A percentile compares a stretch with the other conserved stretches of the same genome.
Conservation (phyloP, 2,888 invertebrate genomes). For the Lepeophtheirus nordmannii region DNA sequence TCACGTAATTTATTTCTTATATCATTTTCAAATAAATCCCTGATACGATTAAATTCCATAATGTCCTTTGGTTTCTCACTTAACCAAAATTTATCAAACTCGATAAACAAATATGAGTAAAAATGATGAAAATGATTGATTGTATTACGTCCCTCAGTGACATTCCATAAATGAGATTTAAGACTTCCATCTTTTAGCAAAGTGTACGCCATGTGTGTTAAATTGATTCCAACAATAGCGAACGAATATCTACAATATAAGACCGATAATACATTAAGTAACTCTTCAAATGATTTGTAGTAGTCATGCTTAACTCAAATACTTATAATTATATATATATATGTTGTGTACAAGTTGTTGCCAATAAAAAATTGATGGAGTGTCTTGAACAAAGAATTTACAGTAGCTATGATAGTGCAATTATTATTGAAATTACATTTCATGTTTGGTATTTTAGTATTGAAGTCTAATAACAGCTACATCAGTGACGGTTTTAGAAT, state of each 20-base stretch:
- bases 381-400: too few relatives aligned
- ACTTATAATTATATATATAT: constrained; percentile 7
- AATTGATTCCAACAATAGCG: constrained; percentile 63
- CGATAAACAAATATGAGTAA: constrained; percentile 80
- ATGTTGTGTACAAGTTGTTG: too few relatives aligned
- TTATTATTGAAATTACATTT: too few relatives aligned
- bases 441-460: too few relatives aligned
- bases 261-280: not conserved
- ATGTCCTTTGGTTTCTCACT: constrained; percentile 76
- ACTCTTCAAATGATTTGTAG: not conserved
- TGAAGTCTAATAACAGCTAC: too few relatives aligned
- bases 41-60: constrained; percentile 84
- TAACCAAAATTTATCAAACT: constrained; percentile 90
- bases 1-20: constrained; percentile 52
- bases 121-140: constrained; percentile 65
- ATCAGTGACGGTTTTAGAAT: too few relatives aligned
- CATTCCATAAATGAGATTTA: constrained; percentile 61
- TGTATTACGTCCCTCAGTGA: constrained; percentile 30
- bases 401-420: too few relatives aligned
- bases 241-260: constrained; percentile 37
- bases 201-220: constrained; percentile 75
- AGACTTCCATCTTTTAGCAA: constrained; percentile 63
- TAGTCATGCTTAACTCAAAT: not conserved
- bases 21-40: constrained; percentile 63
- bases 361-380: too few relatives aligned